Evolutionary conservation across 2,797 vertebrate genomes (phyloP), one percentile per base, ranked within the genome.

Genomic region (Sebastes diploproa): DNA sequence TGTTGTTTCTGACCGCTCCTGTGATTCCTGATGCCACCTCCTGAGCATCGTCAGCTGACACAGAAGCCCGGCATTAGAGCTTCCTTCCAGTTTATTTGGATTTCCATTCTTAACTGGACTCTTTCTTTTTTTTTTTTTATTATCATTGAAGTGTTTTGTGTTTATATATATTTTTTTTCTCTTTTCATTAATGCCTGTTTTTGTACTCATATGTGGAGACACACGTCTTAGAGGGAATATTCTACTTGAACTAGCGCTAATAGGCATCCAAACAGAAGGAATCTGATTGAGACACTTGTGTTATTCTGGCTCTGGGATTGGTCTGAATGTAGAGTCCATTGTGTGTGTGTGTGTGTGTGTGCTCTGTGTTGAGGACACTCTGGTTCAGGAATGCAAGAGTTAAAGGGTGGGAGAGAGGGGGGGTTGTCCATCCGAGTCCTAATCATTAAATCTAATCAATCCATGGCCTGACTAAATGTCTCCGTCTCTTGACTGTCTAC

Each of bases 401-500:
- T 77, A 86, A 79, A 73, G 75, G 70, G 78, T 61, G 80, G 56
- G 68, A 29, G 63, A 50, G 38, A 61, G 60, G 30, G 30, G 82
- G 81, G 69, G 77, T 58, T 88, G 87, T 92, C 89, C 85, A 85
- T 84, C 81, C 6, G 13, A 89, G 86, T 92, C 89, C 84, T 94
- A 93, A 93, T 91, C 89, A 93, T 93, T 94, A 95, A 95, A 94
- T 93, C 91, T 87, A 94, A 93, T 95, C 92, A 94, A 91, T 89
- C 89, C 87, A 85, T 90, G 79, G 83, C 84, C 89, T 90, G 88
- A 92, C 74, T 63, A 55, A 72, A 76, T 70, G 88, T 89, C 83
- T 93, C 72, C 10, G 77, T 86, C 72, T 92, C 85, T 85, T 91
- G 36, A 83, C 80, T 62, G 22, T 74, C 65, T 38, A 5, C 66